phyloP scores from a whole-genome alignment of 2,888 invertebrate species.

The Hanleya hanleyi region DNA sequence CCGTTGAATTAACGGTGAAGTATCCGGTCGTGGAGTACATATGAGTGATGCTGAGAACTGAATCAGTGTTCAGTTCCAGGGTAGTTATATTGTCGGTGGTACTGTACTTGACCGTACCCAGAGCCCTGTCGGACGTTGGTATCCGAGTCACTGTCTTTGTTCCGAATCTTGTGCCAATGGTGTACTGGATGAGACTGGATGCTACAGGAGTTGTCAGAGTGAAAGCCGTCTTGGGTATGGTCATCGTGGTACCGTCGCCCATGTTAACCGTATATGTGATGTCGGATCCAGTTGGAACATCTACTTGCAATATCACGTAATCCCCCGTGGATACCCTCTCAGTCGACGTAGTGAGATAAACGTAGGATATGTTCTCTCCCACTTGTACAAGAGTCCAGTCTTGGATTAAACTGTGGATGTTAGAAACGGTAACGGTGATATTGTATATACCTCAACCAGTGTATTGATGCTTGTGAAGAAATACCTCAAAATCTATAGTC shows the following conservation, averaged over 20 bases:
- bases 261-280: constrained; percentile 55
- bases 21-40: constrained; percentile 47
- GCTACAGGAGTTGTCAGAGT: too few species aligned
- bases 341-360: constrained; percentile 53
- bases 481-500: constrained; percentile 42
- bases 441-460: constrained; percentile 66
- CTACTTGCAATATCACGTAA: constrained; percentile 48
- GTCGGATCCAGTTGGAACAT: constrained; percentile 62
- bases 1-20: constrained; percentile 52
- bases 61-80: constrained; percentile 28
- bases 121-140: too few species aligned
- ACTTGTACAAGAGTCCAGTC: constrained; percentile 54
- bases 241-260: constrained; percentile 54
- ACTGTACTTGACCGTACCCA: not conserved
- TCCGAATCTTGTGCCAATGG: too few species aligned
- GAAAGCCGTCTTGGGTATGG: constrained; percentile 30
- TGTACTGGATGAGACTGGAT: too few species aligned
- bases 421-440: constrained; percentile 58
- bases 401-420: constrained; percentile 55
- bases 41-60: constrained; percentile 45
- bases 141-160: too few species aligned
- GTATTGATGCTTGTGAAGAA: constrained; percentile 53
- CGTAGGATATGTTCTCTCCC: constrained; percentile 61
- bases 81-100: constrained; percentile 20
- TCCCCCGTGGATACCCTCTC: constrained; percentile 47